phyloP scores from a whole-genome alignment of 1,140 invertebrate species.

The Dinoponera quadriceps region DNA sequence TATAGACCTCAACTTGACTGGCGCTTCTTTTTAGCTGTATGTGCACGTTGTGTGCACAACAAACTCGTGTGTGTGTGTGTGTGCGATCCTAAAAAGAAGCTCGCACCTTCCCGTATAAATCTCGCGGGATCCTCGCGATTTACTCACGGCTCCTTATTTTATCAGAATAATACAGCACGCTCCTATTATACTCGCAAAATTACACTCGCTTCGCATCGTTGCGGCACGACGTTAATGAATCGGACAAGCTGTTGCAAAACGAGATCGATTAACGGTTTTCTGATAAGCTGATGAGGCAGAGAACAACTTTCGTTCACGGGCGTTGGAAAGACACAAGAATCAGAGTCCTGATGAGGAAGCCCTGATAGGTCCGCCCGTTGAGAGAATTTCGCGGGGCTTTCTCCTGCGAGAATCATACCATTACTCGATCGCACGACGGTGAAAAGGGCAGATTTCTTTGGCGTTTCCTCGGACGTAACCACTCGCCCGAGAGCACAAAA shows the following conservation, averaged over 20 bases:
- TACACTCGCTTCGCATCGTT: slow-evolving; percentile 2
- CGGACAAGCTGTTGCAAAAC: neutral
- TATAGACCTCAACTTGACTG: slow-evolving; percentile 31
- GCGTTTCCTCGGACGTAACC: slow-evolving; percentile 45
- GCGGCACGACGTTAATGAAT: neutral
- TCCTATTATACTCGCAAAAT: neutral
- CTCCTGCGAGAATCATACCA: slow-evolving; percentile 67
- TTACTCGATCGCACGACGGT: slow-evolving; percentile 40
- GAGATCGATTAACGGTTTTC: slow-evolving; percentile 18
- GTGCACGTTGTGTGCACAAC: too few species aligned
- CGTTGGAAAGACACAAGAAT: neutral
- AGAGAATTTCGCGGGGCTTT: slow-evolving; percentile 18
- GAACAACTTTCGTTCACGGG: neutral
- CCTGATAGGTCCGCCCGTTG: slow-evolving; percentile 16
- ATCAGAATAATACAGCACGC: neutral
- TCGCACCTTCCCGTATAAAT: slow-evolving; percentile 8
- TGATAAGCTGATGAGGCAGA: neutral
- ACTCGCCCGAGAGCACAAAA: slow-evolving; percentile 42
- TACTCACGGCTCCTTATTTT: slow-evolving; percentile 12
- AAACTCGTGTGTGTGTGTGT: too few species aligned
- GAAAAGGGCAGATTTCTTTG: slow-evolving; percentile 57
- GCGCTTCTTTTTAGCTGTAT: neutral
- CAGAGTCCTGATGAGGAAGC: neutral
- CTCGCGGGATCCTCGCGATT: slow-evolving; percentile 9
- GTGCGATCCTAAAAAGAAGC: neutral